phyloP scores from a whole-genome alignment of 2,888 invertebrate species.

The Drosophila buzzatii region DNA sequence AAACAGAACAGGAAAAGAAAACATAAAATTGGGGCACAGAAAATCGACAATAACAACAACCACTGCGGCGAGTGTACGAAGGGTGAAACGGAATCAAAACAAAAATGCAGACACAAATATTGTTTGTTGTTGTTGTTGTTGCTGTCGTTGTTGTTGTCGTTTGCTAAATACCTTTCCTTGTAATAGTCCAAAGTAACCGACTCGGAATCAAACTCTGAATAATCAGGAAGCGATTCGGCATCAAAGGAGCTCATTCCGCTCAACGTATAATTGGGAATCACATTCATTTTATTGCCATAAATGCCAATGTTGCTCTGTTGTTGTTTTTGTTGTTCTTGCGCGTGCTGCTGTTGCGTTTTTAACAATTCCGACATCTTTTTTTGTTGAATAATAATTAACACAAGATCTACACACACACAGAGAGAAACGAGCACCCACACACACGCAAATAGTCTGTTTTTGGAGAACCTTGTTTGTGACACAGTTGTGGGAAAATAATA shows the following conservation, averaged over 20 bases:
- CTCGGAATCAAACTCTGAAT: conserved; percentile 87
- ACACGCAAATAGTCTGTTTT: conserved; percentile 19
- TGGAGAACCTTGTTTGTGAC: conserved; percentile 55
- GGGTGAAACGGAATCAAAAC: conserved; percentile 68
- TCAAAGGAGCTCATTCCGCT: conserved; percentile 86
- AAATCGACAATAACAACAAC: conserved; percentile 60
- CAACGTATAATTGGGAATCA: conserved; percentile 82
- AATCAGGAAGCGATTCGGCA: conserved; percentile 86
- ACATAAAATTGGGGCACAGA: conserved; percentile 61
- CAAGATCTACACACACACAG: conserved; percentile 19
- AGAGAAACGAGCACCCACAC: conserved; percentile 2
- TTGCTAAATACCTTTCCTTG: conserved; percentile 85
- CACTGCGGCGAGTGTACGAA: conserved; percentile 14
- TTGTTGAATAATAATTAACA: conserved; percentile 47
- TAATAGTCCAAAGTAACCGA: conserved; percentile 86
- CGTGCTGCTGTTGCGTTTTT: conserved; percentile 59
- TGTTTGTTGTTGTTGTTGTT: conserved; percentile 11
- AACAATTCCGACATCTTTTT: conserved; percentile 52
- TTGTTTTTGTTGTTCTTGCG: conserved; percentile 55
- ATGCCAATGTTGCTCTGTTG: conserved; percentile 56
- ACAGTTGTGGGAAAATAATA: conserved; percentile 53
- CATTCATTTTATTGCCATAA: conserved; percentile 68
- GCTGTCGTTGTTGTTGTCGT: conserved; percentile 10
- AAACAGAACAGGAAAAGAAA: conserved; percentile 33
- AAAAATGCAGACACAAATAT: conserved; percentile 61